Base-by-base conservation (phyloP, 2,888 invertebrate genomes). In the Dolichopus griseipennis region DNA sequence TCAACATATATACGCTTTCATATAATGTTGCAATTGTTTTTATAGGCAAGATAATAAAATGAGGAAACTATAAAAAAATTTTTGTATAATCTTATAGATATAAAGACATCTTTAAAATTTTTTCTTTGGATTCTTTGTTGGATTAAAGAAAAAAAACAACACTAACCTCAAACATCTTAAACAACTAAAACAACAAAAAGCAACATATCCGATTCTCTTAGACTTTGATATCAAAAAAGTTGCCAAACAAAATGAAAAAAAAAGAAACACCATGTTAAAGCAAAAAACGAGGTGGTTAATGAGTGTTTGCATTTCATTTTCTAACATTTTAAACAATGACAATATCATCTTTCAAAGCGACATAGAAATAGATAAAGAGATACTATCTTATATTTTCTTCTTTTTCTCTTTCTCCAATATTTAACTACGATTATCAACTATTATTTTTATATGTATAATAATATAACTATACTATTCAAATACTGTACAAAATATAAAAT, bases 241-340 rank as follows among this genome's bases (percentile, higher is more conserved):
- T 4, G 52, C 9, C 5, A 52, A 52, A 6, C 52, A 6, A 41
- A 41, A 27, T 27, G 5, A 2, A 27, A 27, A 27, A 27, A 27
- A 4, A 27, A 27, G 5, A 27, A 41, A 41, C n/a, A n/a, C n/a
- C n/a, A 5, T 12, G 1, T 41, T 12, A 5, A 41, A 41, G 52
- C 18, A 18, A 2, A n/a, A 37, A 37, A 37, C 37, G 37, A 37
- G 37, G 37, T 37, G 37, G 18, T n/a, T 52, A 52, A 52, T 52
- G 52, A 52, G n/a, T 52, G 52, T 52, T 52, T 52, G 52, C 52
- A 52, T 52, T 52, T 52, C 52, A 52, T 52, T 52, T 52, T 52
- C 18, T 52, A 52, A 52, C 52, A 52, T 18, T 52, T 15, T 18
- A 52, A 52, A 52, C 18, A 52, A 52, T 15, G 52, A 52, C 6